Evolutionary conservation across 1,140 invertebrate genomes (phyloP), one percentile per base, ranked within the genome.

Genomic region (Brachionus paranguensis): DNA sequence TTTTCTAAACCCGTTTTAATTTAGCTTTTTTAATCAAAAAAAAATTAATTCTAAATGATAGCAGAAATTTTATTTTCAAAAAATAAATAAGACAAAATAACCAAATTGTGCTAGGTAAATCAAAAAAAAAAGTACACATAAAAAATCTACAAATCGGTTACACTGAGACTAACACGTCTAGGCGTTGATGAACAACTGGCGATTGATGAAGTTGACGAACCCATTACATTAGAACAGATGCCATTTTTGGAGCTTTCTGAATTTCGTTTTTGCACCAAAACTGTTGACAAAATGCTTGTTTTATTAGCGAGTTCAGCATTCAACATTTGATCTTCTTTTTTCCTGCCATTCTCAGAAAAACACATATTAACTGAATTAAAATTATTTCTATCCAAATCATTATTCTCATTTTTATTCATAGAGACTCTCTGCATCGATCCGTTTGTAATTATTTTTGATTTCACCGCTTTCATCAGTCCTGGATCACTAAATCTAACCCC

Each of bases 151-250:
- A 76, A 76, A 76, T 76, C 72, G 47, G 72, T 76, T 27, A 76
- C 72, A 76, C 72, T 76, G n/a, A 76, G 45, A 50, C 72, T 76
- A 50, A 76, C 72, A 76, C 72, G 72, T 76, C 72, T 76, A 29
- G 72, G 72, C 8, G 72, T 76, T 27, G 43, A 50, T 50, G 43
- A 50, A 50, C 43, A 47, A 50, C 43, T 50, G 27, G 72, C 20
- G 17, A 47, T 27, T 76, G 72, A 50, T 50, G 45, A 47, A 24
- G 43, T 50, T 50, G 72, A 50, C 7, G 72, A 76, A 37, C 43
- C 17, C 33, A 76, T 33, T 1, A 76, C 27, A 76, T 37, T 76
- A 27, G 72, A 50, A 76, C 20, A 27, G 3, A 76, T 27, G 11
- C 27, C 17, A 50, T 76, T 76, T 47, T 76, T 74, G 6, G 37